These are phyloP conservation scores for Tor tambroides DNA, from an alignment of 2,113 vertebrate genomes.

Conservation along the genomic window DNA sequence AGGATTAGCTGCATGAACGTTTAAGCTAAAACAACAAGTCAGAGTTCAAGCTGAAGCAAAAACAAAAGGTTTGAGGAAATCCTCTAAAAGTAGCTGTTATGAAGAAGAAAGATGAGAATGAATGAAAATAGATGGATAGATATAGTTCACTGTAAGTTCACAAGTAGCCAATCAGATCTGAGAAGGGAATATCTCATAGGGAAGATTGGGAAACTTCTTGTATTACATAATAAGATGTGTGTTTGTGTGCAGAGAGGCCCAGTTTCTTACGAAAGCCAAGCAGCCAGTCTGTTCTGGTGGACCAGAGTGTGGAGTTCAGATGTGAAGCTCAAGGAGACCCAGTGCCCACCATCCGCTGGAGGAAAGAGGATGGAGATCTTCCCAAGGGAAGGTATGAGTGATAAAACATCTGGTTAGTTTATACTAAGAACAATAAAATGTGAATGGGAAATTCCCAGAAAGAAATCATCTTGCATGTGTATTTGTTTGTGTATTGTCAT, in stretches of 20 bases:
- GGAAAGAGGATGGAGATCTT: constrained; percentile 93
- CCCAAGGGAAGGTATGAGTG: constrained; percentile 88
- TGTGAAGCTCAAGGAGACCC: constrained; percentile 97
- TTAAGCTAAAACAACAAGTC: constrained; percentile 14
- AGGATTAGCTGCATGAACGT: constrained; percentile 20
- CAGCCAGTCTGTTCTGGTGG: constrained; percentile 91
- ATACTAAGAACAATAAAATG: not conserved
- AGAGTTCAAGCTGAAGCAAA: not conserved
- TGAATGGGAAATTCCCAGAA: not conserved
- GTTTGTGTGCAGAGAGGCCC: constrained; percentile 79
- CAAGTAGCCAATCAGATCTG: not conserved
- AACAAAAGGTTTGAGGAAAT: not conserved
- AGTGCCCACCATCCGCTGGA: constrained; percentile 94
- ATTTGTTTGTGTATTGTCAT: not conserved
- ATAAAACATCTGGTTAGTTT: not conserved
- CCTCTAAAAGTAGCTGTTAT: not conserved
- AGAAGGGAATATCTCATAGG: not conserved
- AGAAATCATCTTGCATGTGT: not conserved
- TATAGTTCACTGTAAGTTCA: not conserved
- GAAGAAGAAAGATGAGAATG: not conserved
- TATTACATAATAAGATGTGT: constrained; percentile 17
- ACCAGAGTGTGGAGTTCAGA: constrained; percentile 92
- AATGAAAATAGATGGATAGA: not conserved
- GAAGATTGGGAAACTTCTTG: not conserved
- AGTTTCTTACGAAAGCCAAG: constrained; percentile 93